Evolutionary conservation across 2,888 invertebrate genomes (phyloP), one percentile per base, ranked within the genome.

Genomic region (Drosophila rubida): DNA sequence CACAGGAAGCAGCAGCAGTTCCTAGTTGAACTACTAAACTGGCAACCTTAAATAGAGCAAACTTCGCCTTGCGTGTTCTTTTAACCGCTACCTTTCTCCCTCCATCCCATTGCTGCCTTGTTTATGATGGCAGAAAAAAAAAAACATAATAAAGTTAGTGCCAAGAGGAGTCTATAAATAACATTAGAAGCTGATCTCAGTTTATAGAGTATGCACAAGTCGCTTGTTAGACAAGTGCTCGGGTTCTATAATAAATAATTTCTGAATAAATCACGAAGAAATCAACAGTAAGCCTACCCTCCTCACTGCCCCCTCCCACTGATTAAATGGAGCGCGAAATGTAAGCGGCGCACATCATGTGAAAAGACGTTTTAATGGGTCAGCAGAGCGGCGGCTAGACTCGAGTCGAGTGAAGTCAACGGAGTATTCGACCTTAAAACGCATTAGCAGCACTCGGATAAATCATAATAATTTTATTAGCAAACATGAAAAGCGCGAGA

Each of bases 391-490:
- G 50, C 49, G 30, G n/a, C 49, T 23, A 27, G 22, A 19, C 11
- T 11, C 7, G 37, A n/a, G 14, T 35, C 13, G 35, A 37, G 35
- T 19, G n/a, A 25, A 50, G 35, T 39, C 37, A 13, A 35, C 50
- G 57, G 59, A 64, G 58, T 32, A 2, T 46, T 46, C 76, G 80
- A 85, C 83, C 86, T 83, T 85, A 80, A 80, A 85, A 83, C 82
- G 85, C 82, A 85, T 82, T 82, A 82, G 85, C 82, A 76, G 69
- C 70, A 64, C 61, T 64, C 63, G 80, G 72, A 64, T 78, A 69
- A 85, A 83, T 83, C 69, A 69, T 86, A 81, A 84, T 81, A 84
- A 84, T 84, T 84, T 84, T 84, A 84, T 86, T 79, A 75, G 84
- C 86, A 84, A 84, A 86, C 78, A 84, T 77, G 64, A 84, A 70